Evolutionary conservation across 2,888 invertebrate species (phyloP).

Genomic region (Tenthredo notha): DNA sequence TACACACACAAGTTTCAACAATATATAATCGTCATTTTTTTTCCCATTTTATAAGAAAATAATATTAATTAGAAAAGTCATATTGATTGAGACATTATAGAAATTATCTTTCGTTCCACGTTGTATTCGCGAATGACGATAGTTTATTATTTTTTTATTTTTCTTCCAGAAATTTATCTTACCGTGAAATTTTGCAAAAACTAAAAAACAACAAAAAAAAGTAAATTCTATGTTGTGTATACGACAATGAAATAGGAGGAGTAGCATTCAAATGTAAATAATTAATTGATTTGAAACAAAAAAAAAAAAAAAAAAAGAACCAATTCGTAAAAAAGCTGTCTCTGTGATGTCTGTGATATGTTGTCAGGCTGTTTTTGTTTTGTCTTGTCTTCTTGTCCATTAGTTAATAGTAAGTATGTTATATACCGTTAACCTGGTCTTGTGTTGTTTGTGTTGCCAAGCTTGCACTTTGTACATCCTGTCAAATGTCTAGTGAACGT

Average conservation of each 20-base stretch:
- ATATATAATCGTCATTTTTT: background rate
- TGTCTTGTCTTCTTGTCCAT: conserved; percentile 77
- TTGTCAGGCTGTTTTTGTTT: conserved; percentile 76
- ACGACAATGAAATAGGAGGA: conserved; percentile 32
- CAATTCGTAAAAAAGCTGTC: conserved; percentile 58
- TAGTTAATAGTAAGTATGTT: conserved; percentile 70
- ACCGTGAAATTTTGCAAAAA: background rate
- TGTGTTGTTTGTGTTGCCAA: conserved; percentile 76
- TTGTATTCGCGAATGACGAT: background rate
- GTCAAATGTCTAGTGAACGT: conserved; percentile 75
- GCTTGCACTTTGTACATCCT: conserved; percentile 70
- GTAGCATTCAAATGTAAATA: conserved; percentile 30
- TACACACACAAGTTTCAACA: background rate
- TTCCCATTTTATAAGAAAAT: background rate
- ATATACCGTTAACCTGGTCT: conserved; percentile 65
- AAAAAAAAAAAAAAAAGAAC: conserved; percentile 38
- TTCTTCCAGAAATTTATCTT: background rate
- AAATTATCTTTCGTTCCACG: background rate
- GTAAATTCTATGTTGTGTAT: conserved; percentile 3
- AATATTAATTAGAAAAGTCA: background rate
- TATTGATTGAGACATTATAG: background rate
- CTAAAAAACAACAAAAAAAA: background rate
- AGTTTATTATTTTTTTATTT: background rate
- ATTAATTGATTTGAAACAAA: conserved; percentile 1
- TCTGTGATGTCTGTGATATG: conserved; percentile 75